A percentile compares a stretch with the other conserved stretches of the same genome.
Evolutionary conservation across 2,113 vertebrate species (phyloP).

Genomic region (Cinclus cinclus): DNA sequence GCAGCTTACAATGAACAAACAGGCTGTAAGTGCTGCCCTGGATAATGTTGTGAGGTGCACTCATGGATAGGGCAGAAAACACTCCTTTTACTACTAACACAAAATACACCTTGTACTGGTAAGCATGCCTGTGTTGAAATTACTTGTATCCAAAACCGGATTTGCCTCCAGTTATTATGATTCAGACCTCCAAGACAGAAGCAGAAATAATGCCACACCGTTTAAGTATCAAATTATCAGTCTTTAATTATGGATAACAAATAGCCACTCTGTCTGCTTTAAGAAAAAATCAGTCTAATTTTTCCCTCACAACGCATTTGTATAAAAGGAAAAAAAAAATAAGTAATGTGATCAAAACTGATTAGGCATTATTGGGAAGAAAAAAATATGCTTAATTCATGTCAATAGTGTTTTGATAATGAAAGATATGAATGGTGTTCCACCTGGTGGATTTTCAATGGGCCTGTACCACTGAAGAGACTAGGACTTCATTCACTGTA

Average conservation of each 20-base stretch:
- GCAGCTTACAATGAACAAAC: not conserved
- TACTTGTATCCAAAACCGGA: not conserved
- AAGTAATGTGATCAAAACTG: not conserved
- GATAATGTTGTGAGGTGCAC: not conserved
- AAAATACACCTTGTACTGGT: not conserved
- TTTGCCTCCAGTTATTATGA: not conserved
- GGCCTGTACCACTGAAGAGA: not conserved
- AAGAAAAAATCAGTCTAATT: not conserved
- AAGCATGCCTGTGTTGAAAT: not conserved
- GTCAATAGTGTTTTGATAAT: not conserved
- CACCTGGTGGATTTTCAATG: not conserved
- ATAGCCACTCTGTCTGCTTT: not conserved
- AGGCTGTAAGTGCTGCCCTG: not conserved
- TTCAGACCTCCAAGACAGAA: not conserved
- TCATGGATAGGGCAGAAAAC: not conserved
- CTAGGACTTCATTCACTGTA: not conserved
- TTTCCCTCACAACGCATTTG: not conserved
- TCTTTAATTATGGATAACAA: not conserved
- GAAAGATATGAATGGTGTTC: not conserved
- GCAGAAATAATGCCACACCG: not conserved
- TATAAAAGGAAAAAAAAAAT: not conserved
- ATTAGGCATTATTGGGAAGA: not conserved
- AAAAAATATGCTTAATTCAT: not conserved
- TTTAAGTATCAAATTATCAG: not conserved
- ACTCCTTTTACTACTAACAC: not conserved